Evolutionary conservation across 2,113 vertebrate genomes (phyloP).

Genomic region (Girardinichthys multiradiatus): DNA sequence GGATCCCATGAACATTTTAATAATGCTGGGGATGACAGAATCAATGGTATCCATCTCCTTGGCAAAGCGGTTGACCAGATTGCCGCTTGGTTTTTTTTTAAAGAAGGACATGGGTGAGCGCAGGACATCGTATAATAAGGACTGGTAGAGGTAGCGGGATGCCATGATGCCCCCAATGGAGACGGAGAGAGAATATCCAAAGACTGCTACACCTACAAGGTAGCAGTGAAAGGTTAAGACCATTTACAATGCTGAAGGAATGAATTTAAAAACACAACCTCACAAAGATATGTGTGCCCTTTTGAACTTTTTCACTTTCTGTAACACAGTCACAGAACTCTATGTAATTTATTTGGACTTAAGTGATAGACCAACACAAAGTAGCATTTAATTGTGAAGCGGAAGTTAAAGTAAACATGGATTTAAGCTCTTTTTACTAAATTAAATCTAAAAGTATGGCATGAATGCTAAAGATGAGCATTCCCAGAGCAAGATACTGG

Average conservation of each 20-base stretch:
- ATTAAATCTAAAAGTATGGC: too few species aligned
- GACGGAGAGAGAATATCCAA: constrained; percentile 89
- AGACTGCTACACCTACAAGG: constrained; percentile 86
- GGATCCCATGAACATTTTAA: constrained; percentile 98
- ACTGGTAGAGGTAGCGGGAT: constrained; percentile 87
- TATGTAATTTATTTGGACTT: too few species aligned
- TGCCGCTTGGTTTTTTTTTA: constrained; percentile 94
- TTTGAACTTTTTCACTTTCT: too few species aligned
- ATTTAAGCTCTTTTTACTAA: too few species aligned
- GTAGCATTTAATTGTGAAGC: too few species aligned
- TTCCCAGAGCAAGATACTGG: too few species aligned
- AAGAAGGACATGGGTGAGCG: constrained; percentile 95
- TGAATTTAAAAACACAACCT: too few species aligned
- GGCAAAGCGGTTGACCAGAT: constrained; percentile 95
- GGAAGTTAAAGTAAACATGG: too few species aligned
- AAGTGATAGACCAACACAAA: too few species aligned
- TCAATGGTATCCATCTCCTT: constrained; percentile 97
- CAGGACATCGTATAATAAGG: constrained; percentile 89
- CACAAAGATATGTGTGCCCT: too few species aligned
- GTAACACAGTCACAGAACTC: too few species aligned
- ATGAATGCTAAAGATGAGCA: too few species aligned
- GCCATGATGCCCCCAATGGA: constrained; percentile 93
- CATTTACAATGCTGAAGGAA: not conserved
- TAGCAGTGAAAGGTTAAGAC: not conserved
- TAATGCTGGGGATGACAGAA: constrained; percentile 88